Percentiles rank a stretch among this genome's conserved stretches.
phyloP scores from a whole-genome alignment of 2,113 vertebrate species.

The Serilophus lunatus region DNA sequence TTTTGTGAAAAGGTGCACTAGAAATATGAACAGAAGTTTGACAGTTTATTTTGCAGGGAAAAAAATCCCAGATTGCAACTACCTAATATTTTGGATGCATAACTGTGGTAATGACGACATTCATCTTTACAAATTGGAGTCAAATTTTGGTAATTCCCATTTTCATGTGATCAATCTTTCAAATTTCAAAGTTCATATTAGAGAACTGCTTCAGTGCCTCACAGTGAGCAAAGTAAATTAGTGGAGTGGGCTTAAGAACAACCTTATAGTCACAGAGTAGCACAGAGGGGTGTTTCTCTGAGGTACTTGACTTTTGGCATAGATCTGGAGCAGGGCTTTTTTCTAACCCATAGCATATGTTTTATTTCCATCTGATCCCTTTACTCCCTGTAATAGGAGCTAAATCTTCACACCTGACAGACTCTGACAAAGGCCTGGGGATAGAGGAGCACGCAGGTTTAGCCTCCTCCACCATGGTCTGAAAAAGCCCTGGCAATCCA shows the following conservation, averaged over 20 bases:
- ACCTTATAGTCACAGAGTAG: neutral
- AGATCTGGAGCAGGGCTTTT: slow-evolving; percentile 14
- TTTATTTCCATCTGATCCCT: slow-evolving; percentile 53
- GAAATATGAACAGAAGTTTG: neutral
- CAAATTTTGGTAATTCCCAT: neutral
- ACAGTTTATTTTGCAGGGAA: neutral
- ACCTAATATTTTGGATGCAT: neutral
- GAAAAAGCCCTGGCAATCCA: neutral
- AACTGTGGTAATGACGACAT: neutral
- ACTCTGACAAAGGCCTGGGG: slow-evolving; percentile 1
- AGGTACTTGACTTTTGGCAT: slow-evolving; percentile 40
- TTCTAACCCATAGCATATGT: slow-evolving; percentile 26
- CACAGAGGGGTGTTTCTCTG: neutral
- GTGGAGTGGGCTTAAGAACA: neutral
- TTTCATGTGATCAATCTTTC: neutral
- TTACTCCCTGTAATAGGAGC: slow-evolving; percentile 49
- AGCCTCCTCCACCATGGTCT: neutral
- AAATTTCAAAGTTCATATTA: neutral
- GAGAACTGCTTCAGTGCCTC: neutral
- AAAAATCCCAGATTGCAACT: neutral
- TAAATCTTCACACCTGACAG: slow-evolving; percentile 60
- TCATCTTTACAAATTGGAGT: neutral
- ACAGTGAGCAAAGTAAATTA: neutral
- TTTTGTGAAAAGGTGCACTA: neutral
- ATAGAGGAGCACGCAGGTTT: neutral